These are phyloP conservation scores for Halesus radiatus DNA, from an alignment of 1,140 invertebrate species.

Conservation along the genomic window DNA sequence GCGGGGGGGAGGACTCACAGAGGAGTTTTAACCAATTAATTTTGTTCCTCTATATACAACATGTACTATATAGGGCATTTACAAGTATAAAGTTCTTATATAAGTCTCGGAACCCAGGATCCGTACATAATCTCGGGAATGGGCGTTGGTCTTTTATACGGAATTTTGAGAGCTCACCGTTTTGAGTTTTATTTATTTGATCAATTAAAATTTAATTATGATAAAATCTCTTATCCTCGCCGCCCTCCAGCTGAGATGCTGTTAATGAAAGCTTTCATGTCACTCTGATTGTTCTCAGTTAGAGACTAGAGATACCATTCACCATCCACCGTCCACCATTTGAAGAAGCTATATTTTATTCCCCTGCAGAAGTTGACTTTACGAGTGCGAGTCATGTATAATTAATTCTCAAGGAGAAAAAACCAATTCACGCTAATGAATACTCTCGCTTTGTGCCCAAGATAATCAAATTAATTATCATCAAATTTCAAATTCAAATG, in stretches of 20 bases:
- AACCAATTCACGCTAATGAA: constrained; percentile 22
- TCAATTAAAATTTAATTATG: constrained; percentile 59
- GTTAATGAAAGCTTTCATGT: constrained; percentile 44
- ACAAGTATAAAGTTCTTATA: constrained; percentile 52
- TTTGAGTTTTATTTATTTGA: constrained; percentile 57
- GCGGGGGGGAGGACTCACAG: constrained; percentile 63
- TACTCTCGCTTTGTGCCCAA: background rate
- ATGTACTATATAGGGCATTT: constrained; percentile 52
- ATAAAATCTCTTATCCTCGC: constrained; percentile 52
- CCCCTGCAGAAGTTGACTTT: background rate
- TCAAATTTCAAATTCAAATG: constrained; percentile 4
- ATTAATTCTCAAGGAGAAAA: constrained; percentile 45
- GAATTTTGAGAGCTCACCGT: constrained; percentile 37
- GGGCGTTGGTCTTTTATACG: constrained; percentile 51
- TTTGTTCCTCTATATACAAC: constrained; percentile 68
- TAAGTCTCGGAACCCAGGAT: constrained; percentile 47
- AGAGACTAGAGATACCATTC: constrained; percentile 6
- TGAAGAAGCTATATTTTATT: constrained; percentile 16
- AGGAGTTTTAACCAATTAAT: constrained; percentile 74
- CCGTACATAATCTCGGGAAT: constrained; percentile 54
- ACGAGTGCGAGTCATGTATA: constrained; percentile 41
- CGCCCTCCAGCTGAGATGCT: constrained; percentile 11
- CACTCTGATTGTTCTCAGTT: constrained; percentile 31
- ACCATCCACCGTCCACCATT: background rate
- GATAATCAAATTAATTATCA: constrained; percentile 5